Evolutionary conservation across 2,888 invertebrate genomes (phyloP), one percentile per base, ranked within the genome.

Genomic region (Cheilosia variabilis): DNA sequence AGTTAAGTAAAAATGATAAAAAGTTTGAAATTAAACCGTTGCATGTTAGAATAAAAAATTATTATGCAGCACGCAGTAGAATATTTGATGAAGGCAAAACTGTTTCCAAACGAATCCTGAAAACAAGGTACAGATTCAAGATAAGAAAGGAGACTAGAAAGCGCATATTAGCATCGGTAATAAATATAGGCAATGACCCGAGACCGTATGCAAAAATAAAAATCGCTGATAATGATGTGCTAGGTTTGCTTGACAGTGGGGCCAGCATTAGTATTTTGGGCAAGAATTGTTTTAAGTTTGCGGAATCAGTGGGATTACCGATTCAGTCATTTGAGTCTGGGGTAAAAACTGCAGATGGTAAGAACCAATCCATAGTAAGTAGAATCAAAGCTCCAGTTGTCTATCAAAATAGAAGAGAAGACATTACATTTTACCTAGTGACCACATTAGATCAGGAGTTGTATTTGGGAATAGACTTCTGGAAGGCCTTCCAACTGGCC

Each of bases 401-500:
- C 4, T 47, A 47, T 6, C 31, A 31, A 31, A 31, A 6, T 7
- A 31, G 7, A 7, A 31, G 2, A 7, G 31, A 31, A 31, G 7
- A 31, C 7, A 7, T 31, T 1, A 31, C 2, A 7, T 31, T 31
- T 1, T 31, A 55, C 37, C 9, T 80, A 6, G 72, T 75, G 1
- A 78, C 78, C 0, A 37, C 55, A 10, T 13, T 87, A 17, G 37
- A 52, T 10, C 86, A 86, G 10, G 31, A 55, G 4, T 4, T 73
- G 1, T 87, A 87, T 47, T 45, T 24, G 24, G 24, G 24, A 2
- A 24, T 24, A 13, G 13, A 41, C 13, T 41, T 41, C 13, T 41
- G 13, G 81, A 57, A 34, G 41, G 24, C 6, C 0, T 87, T 81
- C n/a, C 31, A 47, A 17, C 19, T 84, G 0, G 79, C 80, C 10